These are phyloP conservation scores for Drosophila bocki DNA, from an alignment of 1,140 invertebrate species.

Conservation along the genomic window DNA sequence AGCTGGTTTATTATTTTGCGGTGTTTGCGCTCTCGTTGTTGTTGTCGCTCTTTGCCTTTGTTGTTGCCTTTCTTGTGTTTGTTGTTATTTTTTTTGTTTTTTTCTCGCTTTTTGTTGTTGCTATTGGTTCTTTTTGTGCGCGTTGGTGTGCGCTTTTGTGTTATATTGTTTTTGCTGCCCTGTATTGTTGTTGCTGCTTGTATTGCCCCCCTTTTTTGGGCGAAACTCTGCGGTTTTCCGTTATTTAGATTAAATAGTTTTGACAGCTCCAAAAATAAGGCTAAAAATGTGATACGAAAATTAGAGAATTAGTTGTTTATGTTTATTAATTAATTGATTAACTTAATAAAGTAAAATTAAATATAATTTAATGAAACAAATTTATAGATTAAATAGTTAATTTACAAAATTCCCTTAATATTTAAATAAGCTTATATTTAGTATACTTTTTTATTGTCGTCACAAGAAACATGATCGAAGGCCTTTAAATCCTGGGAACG, in stretches of 20 bases:
- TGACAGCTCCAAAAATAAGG: conserved; percentile 57
- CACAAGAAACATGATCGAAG: not conserved
- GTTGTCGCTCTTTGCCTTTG: conserved; percentile 5
- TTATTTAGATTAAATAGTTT: conserved; percentile 82
- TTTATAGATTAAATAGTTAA: not conserved
- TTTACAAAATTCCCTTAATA: not conserved
- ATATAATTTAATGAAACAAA: too few species aligned
- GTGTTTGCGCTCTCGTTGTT: conserved; percentile 76
- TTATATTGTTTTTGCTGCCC: conserved; percentile 21
- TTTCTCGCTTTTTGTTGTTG: conserved; percentile 53
- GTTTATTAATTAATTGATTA: not conserved
- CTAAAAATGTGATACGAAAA: conserved; percentile 12
- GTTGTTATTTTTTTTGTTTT: conserved; percentile 69
- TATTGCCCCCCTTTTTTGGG: conserved; percentile 31
- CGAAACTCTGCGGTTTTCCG: conserved; percentile 59
- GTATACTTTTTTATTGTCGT: conserved; percentile 3
- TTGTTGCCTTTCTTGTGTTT: conserved; percentile 25
- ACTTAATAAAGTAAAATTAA: not conserved
- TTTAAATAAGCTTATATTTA: not conserved
- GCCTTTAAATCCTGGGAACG: conserved; percentile 11
- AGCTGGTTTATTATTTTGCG: conserved; percentile 83
- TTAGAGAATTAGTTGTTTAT: not conserved
- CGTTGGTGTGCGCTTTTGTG: conserved; percentile 37
- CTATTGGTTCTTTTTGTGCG: conserved; percentile 29
- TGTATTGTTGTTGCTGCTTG: conserved; percentile 7